Percentiles rank a stretch among this genome's conserved stretches.
Conservation (phyloP, 2,113 vertebrate genomes). For the Mesocricetus auratus region DNA sequence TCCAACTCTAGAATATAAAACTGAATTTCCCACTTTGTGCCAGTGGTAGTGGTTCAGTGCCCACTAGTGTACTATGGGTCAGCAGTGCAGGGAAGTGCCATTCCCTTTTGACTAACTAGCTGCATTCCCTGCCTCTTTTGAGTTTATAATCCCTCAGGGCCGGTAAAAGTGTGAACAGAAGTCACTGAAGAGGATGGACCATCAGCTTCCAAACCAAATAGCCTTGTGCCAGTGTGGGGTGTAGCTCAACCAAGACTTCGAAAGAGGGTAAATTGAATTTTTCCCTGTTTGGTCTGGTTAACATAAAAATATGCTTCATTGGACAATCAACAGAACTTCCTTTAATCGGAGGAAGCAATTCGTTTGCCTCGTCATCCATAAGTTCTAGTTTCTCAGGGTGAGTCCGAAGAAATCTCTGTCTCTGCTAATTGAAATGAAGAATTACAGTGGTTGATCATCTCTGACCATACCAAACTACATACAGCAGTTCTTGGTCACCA, state of each 20-base stretch:
- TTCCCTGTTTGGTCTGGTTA: conserved; percentile 64
- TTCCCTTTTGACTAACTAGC: conserved; percentile 52
- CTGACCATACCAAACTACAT: conserved; percentile 34
- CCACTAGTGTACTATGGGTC: neutral
- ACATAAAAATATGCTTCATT: conserved; percentile 62
- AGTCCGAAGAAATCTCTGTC: conserved; percentile 49
- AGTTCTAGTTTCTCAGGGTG: conserved; percentile 45
- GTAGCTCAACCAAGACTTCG: conserved; percentile 60
- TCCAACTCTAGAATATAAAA: conserved; percentile 55
- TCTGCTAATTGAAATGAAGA: conserved; percentile 49
- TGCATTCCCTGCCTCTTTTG: conserved; percentile 38
- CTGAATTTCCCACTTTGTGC: neutral
- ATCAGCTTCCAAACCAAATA: conserved; percentile 71
- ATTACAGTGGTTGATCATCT: conserved; percentile 9
- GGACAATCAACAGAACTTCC: neutral
- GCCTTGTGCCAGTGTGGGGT: conserved; percentile 48
- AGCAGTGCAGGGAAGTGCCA: neutral
- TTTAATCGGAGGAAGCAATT: conserved; percentile 66
- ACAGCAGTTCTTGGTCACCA: neutral
- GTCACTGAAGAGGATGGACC: conserved; percentile 38
- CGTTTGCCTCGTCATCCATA: conserved; percentile 66
- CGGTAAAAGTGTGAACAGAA: conserved; percentile 70
- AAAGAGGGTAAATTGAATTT: conserved; percentile 50
- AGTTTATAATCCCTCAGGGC: conserved; percentile 61
- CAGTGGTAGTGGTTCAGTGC: neutral